These are phyloP conservation scores for Drosophila mimica DNA, from an alignment of 2,888 invertebrate species.

Conservation along the genomic window DNA sequence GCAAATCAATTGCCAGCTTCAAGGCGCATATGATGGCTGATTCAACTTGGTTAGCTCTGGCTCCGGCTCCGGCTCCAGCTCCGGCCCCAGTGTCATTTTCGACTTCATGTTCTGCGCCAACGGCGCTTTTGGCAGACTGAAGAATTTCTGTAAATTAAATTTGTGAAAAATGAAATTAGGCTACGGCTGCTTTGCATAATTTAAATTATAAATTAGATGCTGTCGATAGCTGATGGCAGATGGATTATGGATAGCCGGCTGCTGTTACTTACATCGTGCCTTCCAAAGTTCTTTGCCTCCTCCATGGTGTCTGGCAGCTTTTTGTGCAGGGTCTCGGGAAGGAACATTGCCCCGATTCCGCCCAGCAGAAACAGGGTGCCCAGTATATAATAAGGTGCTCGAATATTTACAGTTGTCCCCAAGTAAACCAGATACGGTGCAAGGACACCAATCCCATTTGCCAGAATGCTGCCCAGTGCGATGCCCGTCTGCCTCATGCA, in stretches of 20 bases:
- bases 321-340: constrained; percentile 88
- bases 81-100: constrained; percentile 17
- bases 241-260: neutral
- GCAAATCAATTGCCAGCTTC: constrained; percentile 58
- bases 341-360: constrained; percentile 85
- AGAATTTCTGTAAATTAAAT: constrained; percentile 83
- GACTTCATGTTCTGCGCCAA: constrained; percentile 44
- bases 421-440: constrained; percentile 88
- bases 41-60: constrained; percentile 62
- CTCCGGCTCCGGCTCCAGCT: constrained; percentile 43
- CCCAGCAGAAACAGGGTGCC: constrained; percentile 85
- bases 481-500: constrained; percentile 88
- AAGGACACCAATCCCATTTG: constrained; percentile 86
- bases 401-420: constrained; percentile 85
- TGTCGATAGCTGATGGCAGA: constrained; percentile 33
- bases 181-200: constrained; percentile 72
- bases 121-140: constrained; percentile 83
- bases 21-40: constrained; percentile 55
- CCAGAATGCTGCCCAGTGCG: constrained; percentile 87
- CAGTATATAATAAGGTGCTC: constrained; percentile 85
- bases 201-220: constrained; percentile 70
- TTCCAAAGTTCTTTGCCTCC: constrained; percentile 87
- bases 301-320: constrained; percentile 88
- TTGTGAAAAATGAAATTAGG: constrained; percentile 68
- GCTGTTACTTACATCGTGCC: constrained; percentile 81